Conservation (phyloP, 2,113 vertebrate species). For the Acinonyx jubatus region DNA sequence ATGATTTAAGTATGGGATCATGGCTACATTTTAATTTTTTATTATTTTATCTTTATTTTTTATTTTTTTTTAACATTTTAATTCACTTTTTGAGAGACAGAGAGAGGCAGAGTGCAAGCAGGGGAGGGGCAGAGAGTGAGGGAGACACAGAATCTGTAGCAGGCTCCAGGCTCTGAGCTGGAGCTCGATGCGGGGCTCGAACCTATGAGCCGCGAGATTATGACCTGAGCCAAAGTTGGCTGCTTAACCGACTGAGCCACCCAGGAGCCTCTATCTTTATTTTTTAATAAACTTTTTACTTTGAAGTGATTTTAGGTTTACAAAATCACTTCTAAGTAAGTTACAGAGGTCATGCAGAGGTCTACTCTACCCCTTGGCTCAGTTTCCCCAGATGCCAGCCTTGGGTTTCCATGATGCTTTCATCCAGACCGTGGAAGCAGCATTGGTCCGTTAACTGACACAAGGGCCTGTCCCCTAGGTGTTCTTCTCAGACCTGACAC, state of each 20-base stretch:
- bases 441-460: background rate
- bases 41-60: background rate
- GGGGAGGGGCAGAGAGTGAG: background rate
- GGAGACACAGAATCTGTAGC: background rate
- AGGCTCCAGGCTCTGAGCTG: background rate
- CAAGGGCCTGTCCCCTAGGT: background rate
- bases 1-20: background rate
- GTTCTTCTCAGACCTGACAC: background rate
- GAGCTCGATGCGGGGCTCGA: background rate
- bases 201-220: background rate
- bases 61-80: background rate
- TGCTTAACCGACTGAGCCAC: background rate
- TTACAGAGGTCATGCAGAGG: background rate
- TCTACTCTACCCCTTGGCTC: background rate
- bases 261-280: background rate
- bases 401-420: background rate
- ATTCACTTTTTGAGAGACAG: no score
- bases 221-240: accelerated
- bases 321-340: background rate
- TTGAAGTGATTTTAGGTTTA: background rate
- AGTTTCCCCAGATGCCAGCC: background rate
- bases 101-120: no score
- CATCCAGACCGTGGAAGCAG: background rate
- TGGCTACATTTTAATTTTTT: background rate
- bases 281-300: background rate